Percentiles rank a stretch among this genome's conserved stretches.
These are phyloP conservation scores for Chouioia cunea DNA, from an alignment of 2,888 invertebrate species.

Conservation along the genomic window DNA sequence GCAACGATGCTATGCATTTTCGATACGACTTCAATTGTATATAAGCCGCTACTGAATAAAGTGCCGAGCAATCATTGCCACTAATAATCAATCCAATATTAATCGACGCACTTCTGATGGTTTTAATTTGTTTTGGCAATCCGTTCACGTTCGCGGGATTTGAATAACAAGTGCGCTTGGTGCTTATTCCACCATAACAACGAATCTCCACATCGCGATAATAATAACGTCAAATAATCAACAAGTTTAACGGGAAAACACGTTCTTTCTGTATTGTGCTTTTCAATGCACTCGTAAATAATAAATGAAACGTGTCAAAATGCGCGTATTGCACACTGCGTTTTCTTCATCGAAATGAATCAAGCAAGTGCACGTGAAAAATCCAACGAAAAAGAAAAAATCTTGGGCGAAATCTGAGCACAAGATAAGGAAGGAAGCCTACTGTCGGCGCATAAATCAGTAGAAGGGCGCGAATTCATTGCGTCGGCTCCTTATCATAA, in stretches of 20 bases:
- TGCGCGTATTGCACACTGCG: background rate
- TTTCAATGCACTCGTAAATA: too few species aligned
- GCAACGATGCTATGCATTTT: conserved; percentile 14
- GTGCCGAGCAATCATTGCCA: conserved; percentile 22
- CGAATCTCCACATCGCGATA: too few species aligned
- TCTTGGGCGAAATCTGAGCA: conserved; percentile 1
- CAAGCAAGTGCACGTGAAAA: too few species aligned
- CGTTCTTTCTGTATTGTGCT: too few species aligned
- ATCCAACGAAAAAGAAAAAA: background rate
- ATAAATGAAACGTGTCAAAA: too few species aligned
- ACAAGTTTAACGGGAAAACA: too few species aligned
- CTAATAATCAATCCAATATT: conserved; percentile 36
- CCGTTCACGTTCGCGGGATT: background rate
- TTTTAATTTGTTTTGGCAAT: background rate
- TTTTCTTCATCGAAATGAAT: background rate
- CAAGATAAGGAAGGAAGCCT: background rate
- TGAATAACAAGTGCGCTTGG: too few species aligned
- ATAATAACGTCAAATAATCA: too few species aligned
- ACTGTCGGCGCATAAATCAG: conserved; percentile 34
- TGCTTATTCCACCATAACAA: too few species aligned
- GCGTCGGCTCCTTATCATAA: conserved; percentile 42
- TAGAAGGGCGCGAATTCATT: conserved; percentile 28
- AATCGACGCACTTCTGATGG: background rate
- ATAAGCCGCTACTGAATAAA: conserved; percentile 15
- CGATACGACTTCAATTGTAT: conserved; percentile 15